Base-by-base conservation (phyloP, 2,113 vertebrate genomes). In the Isichthys henryi region DNA sequence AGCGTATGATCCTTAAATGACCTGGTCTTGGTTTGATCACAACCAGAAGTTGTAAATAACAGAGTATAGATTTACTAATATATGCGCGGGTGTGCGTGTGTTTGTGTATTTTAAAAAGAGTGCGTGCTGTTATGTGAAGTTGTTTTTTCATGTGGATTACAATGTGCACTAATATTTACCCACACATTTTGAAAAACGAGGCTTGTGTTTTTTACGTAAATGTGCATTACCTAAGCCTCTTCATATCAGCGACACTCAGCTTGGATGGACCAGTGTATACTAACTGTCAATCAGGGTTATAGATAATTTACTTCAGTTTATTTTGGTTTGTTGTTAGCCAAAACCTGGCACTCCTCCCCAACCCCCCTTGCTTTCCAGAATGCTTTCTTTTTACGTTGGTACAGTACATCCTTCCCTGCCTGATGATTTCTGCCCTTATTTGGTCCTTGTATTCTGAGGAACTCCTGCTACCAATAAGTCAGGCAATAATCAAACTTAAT, bases 1-100 rank as follows among this genome's bases (percentile, higher is more conserved):
- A 31, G 85, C 35, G 9, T 3, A 11, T 58, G 53, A 88, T 88
- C 86, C 86, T 88, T 58, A 88, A 88, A 88, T 88, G 86, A 88
- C 86, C 86, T 62, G 85, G 39, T 53, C n/a, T 86, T 50, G 49
- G 27, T 86, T 31, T 86, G 85, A 53, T 86, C 49, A 86, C 49
- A 86, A 86, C 85, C 85, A 86, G 48, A 53, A 31, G 85, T 86
- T 50, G 46, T 53, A 31, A 31, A 53, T 86, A 53, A 52, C 21
- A 19, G 23, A 52, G 85, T 31, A 86, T 86, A 48, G 48, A 31
- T 84, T 84, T 84, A 80, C 82, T 84, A 45, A 84, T 84, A 48
- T n/a, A 84, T 46, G 45, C 82, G 7, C 45, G 82, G 21, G 82
- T 27, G 82, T 46, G 45, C 82, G 45, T 84, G 82, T 84, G 82